phyloP scores from a whole-genome alignment of 2,888 invertebrate species.

The Plemyria rubiginata region DNA sequence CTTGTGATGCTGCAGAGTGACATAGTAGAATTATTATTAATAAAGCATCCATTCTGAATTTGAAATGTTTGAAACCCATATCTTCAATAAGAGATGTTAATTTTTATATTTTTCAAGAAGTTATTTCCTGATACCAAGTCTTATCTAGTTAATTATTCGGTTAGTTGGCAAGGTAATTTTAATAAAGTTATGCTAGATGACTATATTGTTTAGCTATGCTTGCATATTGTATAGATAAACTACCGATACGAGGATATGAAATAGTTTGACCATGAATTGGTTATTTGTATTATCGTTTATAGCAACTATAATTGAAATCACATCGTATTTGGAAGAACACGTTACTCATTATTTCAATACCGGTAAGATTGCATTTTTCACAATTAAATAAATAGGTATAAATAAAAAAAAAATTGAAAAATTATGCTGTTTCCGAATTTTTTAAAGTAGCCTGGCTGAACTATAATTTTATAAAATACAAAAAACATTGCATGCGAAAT shows the following conservation, averaged over 20 bases:
- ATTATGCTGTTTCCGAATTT: no score
- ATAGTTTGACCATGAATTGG: conserved; percentile 28
- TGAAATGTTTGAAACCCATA: conserved; percentile 12
- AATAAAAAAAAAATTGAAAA: no score
- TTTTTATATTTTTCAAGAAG: not conserved
- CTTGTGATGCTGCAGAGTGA: not conserved
- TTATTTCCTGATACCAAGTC: not conserved
- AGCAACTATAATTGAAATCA: conserved; percentile 19
- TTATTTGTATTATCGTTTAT: conserved; percentile 25
- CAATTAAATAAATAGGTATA: no score
- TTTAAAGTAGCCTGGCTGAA: no score
- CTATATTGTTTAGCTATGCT: conserved; percentile 1
- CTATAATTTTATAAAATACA: no score
- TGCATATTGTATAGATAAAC: conserved; percentile 1
- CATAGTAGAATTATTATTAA: conserved; percentile 2
- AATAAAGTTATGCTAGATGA: conserved; percentile 40
- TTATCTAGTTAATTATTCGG: conserved; percentile 29
- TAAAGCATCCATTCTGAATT: not conserved
- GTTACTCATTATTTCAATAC: conserved; percentile 47
- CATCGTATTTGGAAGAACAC: conserved; percentile 13
- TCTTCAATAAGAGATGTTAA: conserved; percentile 2
- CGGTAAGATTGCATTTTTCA: conserved; percentile 48
- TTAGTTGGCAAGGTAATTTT: conserved; percentile 34
- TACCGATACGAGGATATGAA: conserved; percentile 18
- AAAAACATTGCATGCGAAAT: no score